Evolutionary conservation across 1,140 invertebrate species (phyloP).

Genomic region (Tetramorium simillimum): DNA sequence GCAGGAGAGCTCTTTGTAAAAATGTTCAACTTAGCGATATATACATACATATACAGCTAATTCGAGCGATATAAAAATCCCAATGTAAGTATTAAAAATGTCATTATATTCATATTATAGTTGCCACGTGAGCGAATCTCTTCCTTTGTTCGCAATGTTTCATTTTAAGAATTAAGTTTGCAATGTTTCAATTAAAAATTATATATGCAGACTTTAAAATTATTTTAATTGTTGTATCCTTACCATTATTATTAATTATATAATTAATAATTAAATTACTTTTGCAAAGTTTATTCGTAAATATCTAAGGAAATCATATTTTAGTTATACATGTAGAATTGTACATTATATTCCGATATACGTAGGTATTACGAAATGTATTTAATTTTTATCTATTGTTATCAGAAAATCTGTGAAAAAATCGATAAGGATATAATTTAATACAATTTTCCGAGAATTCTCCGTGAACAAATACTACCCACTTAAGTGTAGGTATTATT

Average conservation of each 20-base stretch:
- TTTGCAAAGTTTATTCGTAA: neutral
- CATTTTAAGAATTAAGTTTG: no score
- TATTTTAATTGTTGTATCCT: neutral
- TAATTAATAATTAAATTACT: neutral
- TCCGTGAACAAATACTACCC: neutral
- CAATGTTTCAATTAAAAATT: no score
- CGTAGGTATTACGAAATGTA: neutral
- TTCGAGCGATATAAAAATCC: neutral
- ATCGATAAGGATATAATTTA: neutral
- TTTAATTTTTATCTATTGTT: neutral
- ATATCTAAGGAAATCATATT: neutral
- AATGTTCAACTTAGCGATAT: neutral
- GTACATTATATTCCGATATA: neutral
- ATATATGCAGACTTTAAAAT: neutral
- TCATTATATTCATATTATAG: neutral
- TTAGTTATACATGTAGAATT: neutral
- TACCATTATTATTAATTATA: no score
- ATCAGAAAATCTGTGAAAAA: neutral
- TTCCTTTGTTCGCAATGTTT: no score
- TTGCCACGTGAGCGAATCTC: neutral
- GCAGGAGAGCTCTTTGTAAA: constrained; percentile 12
- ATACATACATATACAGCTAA: neutral
- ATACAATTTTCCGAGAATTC: constrained; percentile 2
- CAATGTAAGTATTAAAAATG: neutral
- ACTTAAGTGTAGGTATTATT: constrained; percentile 59